Evolutionary conservation across 2,113 vertebrate species (phyloP), one percentile per base, ranked within the genome.

Genomic region (Hippocampus barbouri): DNA sequence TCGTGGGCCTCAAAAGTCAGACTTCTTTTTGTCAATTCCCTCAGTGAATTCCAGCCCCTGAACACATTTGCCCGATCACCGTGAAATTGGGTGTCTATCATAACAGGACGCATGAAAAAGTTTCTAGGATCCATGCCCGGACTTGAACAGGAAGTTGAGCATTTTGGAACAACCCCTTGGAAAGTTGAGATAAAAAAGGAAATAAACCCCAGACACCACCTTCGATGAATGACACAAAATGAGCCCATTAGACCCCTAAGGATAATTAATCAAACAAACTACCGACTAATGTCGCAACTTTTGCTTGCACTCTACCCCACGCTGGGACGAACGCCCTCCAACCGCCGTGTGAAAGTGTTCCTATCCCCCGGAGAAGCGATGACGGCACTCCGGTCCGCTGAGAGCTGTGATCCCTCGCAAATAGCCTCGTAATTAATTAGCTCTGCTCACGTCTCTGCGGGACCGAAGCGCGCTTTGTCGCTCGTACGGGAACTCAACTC

Each of bases 361-460:
- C 61, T 18, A 40, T 54, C 71, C 76, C 70, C 79, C 18, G 30
- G 27, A 75, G 49, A 80, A 40, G 75, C 69, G 67, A 77, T 10
- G 68, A 74, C 64, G 81, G 64, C 76, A 75, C 54, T 78, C 43
- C 40, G 78, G 84, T 34, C 51, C 49, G 2, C 51, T 5, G 59
- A 75, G 79, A 74, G 73, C 71, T 43, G 81, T 78, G 81, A 83
- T 83, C 83, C 34, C 79, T 68, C 79, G 81, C 79, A 89, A 87
- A 87, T 70, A 89, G 76, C 45, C 73, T 66, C 75, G 66, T 85
- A 83, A 86, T 87, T 86, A 83, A 89, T 81, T 77, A 40, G 65
- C 81, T 80, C 40, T 34, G 5, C 56, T 49, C 67, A 64, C 34
- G 27, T 75, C 80, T 79, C 87, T 8, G 40, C 1, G 84, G 85